Percentiles rank a stretch among this genome's conserved stretches.
phyloP scores from a whole-genome alignment of 2,113 vertebrate genomes.

The Cephalopterus ornatus region DNA sequence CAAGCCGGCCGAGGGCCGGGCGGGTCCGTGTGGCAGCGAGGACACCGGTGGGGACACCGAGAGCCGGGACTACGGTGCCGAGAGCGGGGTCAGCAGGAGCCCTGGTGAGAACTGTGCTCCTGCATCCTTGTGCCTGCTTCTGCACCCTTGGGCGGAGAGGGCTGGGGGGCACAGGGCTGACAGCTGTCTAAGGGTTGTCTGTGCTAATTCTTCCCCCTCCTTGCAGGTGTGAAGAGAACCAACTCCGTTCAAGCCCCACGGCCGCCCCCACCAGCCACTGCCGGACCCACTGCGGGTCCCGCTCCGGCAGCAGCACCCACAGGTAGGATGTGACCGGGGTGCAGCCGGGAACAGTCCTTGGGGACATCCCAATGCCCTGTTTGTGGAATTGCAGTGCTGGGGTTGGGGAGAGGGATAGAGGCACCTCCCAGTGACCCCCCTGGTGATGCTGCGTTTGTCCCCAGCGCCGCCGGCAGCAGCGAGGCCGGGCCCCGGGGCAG shows the following conservation, averaged over 20 bases:
- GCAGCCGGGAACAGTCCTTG: fast-evolving
- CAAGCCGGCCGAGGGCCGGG: slow-evolving; percentile 51
- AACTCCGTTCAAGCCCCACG: slow-evolving; percentile 68
- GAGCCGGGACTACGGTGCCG: neutral
- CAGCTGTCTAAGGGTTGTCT: fast-evolving
- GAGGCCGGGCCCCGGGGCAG: neutral
- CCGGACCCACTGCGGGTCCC: neutral
- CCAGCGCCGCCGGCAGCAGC: slow-evolving; percentile 16
- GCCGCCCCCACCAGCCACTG: neutral
- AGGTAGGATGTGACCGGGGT: neutral
- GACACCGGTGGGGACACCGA: neutral
- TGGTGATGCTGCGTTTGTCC: neutral
- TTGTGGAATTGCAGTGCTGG: too few species aligned
- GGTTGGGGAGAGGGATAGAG: neutral
- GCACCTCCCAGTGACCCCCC: fast-evolving
- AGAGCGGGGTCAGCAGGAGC: slow-evolving; percentile 51
- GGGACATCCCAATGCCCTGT: neutral
- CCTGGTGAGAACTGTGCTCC: slow-evolving; percentile 59
- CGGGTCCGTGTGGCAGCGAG: slow-evolving; percentile 29
- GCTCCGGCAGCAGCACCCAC: neutral
- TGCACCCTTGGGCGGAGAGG: fast-evolving
- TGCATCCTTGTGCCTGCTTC: neutral
- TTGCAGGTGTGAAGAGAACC: slow-evolving; percentile 70
- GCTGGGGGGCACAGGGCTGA: fast-evolving
- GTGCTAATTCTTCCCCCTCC: neutral